Base-by-base conservation (phyloP, 2,113 vertebrate genomes). In the Cephalopterus ornatus region DNA sequence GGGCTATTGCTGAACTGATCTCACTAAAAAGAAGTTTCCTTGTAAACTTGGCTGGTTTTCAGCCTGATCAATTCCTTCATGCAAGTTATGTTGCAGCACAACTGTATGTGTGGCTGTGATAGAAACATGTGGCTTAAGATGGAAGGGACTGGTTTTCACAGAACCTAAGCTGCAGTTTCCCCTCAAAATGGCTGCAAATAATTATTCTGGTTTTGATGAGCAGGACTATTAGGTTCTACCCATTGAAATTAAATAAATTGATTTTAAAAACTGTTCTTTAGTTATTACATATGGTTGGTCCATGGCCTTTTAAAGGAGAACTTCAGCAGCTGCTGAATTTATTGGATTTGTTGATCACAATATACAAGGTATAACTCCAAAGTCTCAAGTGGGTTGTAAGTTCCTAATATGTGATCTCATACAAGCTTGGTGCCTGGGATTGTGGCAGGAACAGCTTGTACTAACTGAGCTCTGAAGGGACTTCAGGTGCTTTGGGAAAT, bases 131-230 rank as follows among this genome's bases (percentile, higher is more conserved):
- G 55, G 39, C 27, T 72, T 41, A n/a, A 47, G 42, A 14, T 63
- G 8, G 33, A 47, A 87, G 18, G 15, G 9, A 44, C 30, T 47
- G 21, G 42, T 84, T 62, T 73, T 84, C 27, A 49, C 33, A 32
- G 20, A 9, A 30, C 32, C 5, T 11, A 20, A 55, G 23, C 16
- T 0, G 2, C 8, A 4, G 20, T 58, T 72, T 17, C 5, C 15
- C 9, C 24, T 70, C 35, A 77, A 66, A 84, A 33, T 63, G 59
- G n/a, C 14, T 79, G 46, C 10, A 20, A 28, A 41, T 58, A 35
- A 10, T 44, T 20, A 8, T 33, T 33, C 49, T 87, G 0, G 20
- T 85, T 89, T 77, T 8, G 8, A 18, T 70, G 44, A 79, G 39
- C 27, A 37, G 39, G n/a, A 14, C 23, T 61, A 8, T 27, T 63